Conservation (phyloP, 1,140 invertebrate genomes). For the Tribolium castaneum region DNA sequence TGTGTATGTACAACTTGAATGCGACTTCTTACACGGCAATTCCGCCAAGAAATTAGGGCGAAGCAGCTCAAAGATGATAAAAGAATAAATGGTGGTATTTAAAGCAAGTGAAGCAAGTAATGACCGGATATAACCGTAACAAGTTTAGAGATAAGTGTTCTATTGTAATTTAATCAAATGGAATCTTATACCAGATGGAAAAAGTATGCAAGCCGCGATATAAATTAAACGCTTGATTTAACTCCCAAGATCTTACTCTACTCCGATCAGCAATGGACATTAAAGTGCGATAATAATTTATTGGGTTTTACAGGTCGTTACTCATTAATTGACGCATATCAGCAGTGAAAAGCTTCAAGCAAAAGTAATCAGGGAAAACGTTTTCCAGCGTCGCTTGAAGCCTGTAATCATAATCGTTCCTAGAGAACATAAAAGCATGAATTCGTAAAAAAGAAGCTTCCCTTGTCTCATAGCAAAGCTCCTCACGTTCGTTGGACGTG, state of each 20-base stretch:
- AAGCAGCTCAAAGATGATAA: not conserved
- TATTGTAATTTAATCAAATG: not conserved
- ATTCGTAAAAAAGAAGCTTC: constrained; percentile 17
- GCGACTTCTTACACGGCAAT: not conserved
- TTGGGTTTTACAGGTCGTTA: too few relatives aligned
- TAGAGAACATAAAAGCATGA: not conserved
- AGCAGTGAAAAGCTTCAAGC: not conserved
- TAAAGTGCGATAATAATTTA: not conserved
- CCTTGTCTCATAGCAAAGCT: constrained; percentile 22
- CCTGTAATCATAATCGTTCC: constrained; percentile 16
- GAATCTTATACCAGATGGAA: not conserved
- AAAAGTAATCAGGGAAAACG: constrained; percentile 15
- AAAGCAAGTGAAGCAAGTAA: not conserved
- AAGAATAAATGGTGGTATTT: not conserved
- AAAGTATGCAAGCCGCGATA: too few relatives aligned
- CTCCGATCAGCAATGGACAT: not conserved
- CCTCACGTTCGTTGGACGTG: constrained; percentile 6
- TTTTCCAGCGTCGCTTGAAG: not conserved
- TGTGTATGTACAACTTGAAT: too few relatives aligned
- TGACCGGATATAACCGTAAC: constrained; percentile 10
- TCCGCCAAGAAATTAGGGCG: not conserved
- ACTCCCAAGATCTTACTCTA: not conserved
- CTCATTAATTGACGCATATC: not conserved
- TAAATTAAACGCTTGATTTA: not conserved
- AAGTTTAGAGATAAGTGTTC: not conserved